Conservation (phyloP, 2,888 invertebrate genomes). For the Argyresthia albistria region DNA sequence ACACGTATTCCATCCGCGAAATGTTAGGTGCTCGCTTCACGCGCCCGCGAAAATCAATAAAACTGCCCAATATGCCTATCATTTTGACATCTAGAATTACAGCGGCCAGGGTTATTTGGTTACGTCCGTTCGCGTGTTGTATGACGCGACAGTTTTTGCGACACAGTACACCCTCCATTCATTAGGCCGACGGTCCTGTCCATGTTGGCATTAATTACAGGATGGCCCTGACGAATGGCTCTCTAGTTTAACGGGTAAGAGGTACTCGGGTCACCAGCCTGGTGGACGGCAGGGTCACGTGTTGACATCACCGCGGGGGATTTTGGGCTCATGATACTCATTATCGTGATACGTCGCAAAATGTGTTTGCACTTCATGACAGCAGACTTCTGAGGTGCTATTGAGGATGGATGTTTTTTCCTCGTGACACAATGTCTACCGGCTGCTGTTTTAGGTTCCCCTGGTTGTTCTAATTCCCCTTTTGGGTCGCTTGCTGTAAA, state of each 20-base stretch:
- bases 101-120: slow-evolving; percentile 5
- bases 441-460: no score
- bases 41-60: slow-evolving; percentile 43
- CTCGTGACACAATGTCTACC: no score
- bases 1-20: background rate
- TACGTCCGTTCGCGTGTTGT: background rate
- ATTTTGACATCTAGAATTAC: slow-evolving; percentile 61
- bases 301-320: no score
- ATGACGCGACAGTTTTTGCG: slow-evolving; percentile 60
- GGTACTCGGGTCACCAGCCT: slow-evolving; percentile 15
- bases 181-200: slow-evolving; percentile 47
- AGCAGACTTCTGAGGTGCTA: no score
- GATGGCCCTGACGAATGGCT: slow-evolving; percentile 44
- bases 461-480: no score
- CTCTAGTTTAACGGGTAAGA: slow-evolving; percentile 17
- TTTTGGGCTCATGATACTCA: no score
- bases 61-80: slow-evolving; percentile 50
- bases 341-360: no score
- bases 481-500: no score
- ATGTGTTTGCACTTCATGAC: no score
- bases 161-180: slow-evolving; percentile 56
- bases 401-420: no score
- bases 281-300: slow-evolving; percentile 17
- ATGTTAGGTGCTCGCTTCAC: background rate
- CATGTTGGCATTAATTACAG: slow-evolving; percentile 61